A percentile compares a stretch with the other conserved stretches of the same genome.
phyloP scores from a whole-genome alignment of 2,888 invertebrate species.

The Anticlea derivata region DNA sequence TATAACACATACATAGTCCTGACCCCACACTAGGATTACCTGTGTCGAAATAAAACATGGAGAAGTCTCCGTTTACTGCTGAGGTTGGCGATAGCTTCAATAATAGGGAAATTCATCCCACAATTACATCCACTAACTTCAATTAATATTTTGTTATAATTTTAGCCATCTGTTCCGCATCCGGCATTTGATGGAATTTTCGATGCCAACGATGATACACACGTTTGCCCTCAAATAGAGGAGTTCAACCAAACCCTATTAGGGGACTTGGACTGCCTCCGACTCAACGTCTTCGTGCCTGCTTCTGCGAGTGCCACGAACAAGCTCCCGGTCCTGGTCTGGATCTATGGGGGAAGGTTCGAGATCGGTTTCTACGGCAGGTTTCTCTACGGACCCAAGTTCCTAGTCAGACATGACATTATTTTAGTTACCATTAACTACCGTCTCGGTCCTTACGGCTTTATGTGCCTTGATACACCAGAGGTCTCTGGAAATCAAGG shows the following conservation, averaged over 20 bases:
- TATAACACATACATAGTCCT: too few relatives aligned
- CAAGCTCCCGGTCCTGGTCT: conserved; percentile 54
- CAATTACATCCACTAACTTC: too few relatives aligned
- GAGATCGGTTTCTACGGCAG: conserved; percentile 45
- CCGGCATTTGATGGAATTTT: conserved; percentile 49
- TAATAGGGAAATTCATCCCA: too few relatives aligned
- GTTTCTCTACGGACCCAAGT: conserved; percentile 49
- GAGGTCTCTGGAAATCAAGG: conserved; percentile 65
- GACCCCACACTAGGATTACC: too few relatives aligned
- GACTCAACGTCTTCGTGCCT: conserved; percentile 57
- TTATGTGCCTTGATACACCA: conserved; percentile 58
- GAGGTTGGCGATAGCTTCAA: too few relatives aligned
- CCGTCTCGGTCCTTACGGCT: conserved; percentile 61
- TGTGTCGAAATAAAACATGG: too few relatives aligned
- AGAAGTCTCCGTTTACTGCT: too few relatives aligned
- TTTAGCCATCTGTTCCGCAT: conserved; percentile 49
- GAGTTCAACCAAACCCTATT: conserved; percentile 42
- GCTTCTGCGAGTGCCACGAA: conserved; percentile 43
- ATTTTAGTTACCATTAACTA: conserved; percentile 63
- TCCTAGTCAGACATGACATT: conserved; percentile 52
- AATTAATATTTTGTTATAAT: neutral
- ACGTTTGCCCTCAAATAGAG: conserved; percentile 55
- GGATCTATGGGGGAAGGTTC: conserved; percentile 58
- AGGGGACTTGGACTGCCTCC: conserved; percentile 56
- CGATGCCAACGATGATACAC: conserved; percentile 57